Conservation (phyloP, 1,140 invertebrate species). For the Saccostrea echinata region DNA sequence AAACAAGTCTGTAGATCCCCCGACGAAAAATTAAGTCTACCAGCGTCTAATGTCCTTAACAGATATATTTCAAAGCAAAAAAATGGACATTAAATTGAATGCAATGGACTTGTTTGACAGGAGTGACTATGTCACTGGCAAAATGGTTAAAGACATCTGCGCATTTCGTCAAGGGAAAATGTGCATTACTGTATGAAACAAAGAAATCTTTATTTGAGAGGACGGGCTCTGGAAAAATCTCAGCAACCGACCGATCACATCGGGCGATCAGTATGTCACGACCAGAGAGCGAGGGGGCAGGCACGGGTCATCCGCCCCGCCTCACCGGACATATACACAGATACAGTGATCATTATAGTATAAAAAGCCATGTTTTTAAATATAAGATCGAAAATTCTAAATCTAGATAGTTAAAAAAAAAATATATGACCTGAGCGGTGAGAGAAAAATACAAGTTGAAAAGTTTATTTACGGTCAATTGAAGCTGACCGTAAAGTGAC, state of each 20-base stretch:
- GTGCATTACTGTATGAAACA: slow-evolving; percentile 40
- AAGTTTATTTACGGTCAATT: slow-evolving; percentile 60
- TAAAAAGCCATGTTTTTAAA: slow-evolving; percentile 47
- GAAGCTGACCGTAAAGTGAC: slow-evolving; percentile 56
- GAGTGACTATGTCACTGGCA: slow-evolving; percentile 4
- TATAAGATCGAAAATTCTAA: slow-evolving; percentile 46
- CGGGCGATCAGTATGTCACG: slow-evolving; percentile 55
- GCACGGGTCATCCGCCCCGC: slow-evolving; percentile 50
- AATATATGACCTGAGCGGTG: slow-evolving; percentile 14
- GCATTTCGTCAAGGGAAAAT: slow-evolving; percentile 35
- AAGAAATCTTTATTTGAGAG: slow-evolving; percentile 43
- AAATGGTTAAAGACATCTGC: slow-evolving; percentile 39
- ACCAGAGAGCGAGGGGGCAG: slow-evolving; percentile 45
- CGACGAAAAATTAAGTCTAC: background rate
- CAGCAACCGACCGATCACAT: slow-evolving; percentile 23
- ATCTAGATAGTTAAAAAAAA: background rate
- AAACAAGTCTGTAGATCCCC: background rate
- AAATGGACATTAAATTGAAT: slow-evolving; percentile 23
- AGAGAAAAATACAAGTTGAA: slow-evolving; percentile 58
- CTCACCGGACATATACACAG: slow-evolving; percentile 46
- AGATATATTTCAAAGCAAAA: background rate
- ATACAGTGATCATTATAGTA: slow-evolving; percentile 48
- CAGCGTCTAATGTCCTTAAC: slow-evolving; percentile 2
- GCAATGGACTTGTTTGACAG: slow-evolving; percentile 1
- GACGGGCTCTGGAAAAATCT: background rate